A percentile compares a stretch with the other conserved stretches of the same genome.
Evolutionary conservation across 2,888 invertebrate genomes (phyloP).

Genomic region (Fragum sueziense): DNA sequence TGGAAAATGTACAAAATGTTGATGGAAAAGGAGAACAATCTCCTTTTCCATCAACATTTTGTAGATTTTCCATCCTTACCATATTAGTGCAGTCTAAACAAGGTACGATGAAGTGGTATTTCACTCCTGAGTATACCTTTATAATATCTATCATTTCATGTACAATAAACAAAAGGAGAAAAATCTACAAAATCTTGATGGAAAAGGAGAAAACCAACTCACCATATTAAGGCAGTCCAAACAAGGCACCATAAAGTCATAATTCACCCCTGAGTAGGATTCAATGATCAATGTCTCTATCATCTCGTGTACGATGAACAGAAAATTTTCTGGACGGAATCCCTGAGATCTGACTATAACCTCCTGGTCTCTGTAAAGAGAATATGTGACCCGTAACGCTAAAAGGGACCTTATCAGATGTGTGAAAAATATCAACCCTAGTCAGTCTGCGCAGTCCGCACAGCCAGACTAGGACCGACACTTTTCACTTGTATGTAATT

Average conservation of each 20-base stretch:
- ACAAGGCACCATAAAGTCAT: constrained; percentile 80
- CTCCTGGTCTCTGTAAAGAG: constrained; percentile 66
- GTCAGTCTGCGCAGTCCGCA: no score
- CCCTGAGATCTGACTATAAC: constrained; percentile 78
- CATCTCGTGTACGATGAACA: constrained; percentile 81
- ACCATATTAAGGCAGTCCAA: constrained; percentile 77
- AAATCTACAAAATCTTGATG: no score
- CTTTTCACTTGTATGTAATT: no score
- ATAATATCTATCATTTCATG: constrained; percentile 81
- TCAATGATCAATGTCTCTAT: constrained; percentile 79
- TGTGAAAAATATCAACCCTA: no score
- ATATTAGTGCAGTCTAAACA: constrained; percentile 78
- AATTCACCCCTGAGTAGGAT: constrained; percentile 80
- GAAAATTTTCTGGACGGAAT: constrained; percentile 79
- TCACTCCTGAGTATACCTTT: constrained; percentile 80
- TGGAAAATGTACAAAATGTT: no score
- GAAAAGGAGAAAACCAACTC: no score
- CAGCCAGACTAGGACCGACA: no score
- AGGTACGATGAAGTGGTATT: constrained; percentile 80
- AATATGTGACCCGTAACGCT: no score
- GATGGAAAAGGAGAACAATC: no score
- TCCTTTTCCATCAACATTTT: no score
- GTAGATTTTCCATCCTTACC: no score
- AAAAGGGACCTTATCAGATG: no score
- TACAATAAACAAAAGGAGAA: constrained; percentile 79